Evolutionary conservation across 2,888 invertebrate species (phyloP), one percentile per base, ranked within the genome.

Genomic region (Drosophila affinis): DNA sequence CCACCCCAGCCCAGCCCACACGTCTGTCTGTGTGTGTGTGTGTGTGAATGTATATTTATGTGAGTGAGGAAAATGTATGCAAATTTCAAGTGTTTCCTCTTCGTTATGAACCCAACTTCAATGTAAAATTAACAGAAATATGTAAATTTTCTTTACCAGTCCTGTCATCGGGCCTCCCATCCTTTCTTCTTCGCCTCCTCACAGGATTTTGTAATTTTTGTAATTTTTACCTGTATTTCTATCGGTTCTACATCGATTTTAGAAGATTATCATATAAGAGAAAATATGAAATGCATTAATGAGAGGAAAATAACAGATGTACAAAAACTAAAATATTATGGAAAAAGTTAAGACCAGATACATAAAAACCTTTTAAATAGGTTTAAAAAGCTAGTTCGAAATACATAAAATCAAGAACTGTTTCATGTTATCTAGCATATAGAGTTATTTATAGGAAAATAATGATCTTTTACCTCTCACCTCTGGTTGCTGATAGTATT

Each of bases 81-180:
- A 89, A 90, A 90, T 90, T 90, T 80, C 88, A 90, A 90, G 90
- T 90, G 89, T 90, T 91, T 90, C 91, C 90, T 90, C 88, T 89
- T 89, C 89, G 87, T 91, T 90, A 90, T 84, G 85, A 90, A 87
- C 89, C 88, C 77, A 88, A 88, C 89, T 89, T 88, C 77, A 80
- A 87, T 87, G 87, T 73, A 89, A 89, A 90, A 90, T 89, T 89
- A 90, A 89, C 90, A 89, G 81, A 89, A 90, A 89, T 89, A 89
- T 89, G 89, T 80, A 89, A 89, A 90, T 89, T 88, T 83, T 80
- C 79, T 76, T 83, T 85, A 72, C 89, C n/a, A n/a, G 85, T 78
- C 88, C 81, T 87, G 39, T n/a, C 39, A n/a, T 39, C 39, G 39
- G 79, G 79, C 85, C 58, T 45, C 34, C 49, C 17, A 24, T n/a